A percentile compares a stretch with the other conserved stretches of the same genome.
Conservation (phyloP, 2,113 vertebrate genomes). For the Callithrix jacchus region DNA sequence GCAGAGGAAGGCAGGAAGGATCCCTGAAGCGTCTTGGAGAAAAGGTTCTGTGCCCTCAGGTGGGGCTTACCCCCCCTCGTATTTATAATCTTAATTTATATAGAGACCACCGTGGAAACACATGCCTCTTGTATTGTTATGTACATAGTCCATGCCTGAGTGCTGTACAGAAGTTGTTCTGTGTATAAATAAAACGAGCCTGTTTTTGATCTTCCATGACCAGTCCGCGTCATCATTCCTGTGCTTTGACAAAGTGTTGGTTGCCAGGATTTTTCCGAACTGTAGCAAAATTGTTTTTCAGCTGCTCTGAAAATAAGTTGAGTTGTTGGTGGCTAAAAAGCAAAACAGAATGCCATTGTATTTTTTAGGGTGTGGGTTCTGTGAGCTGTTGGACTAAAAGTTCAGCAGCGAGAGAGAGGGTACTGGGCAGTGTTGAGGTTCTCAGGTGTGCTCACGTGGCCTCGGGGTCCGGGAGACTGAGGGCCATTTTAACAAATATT, state of each 20-base stretch:
- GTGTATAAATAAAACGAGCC: slow-evolving; percentile 82
- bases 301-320: not conserved
- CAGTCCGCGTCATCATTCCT: not conserved
- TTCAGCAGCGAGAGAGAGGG: not conserved
- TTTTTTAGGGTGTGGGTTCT: not conserved
- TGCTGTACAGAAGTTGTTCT: slow-evolving; percentile 83
- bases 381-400: not conserved
- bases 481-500: not conserved
- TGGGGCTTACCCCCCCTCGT: slow-evolving; percentile 78
- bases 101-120: slow-evolving; percentile 74
- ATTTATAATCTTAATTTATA: slow-evolving; percentile 91
- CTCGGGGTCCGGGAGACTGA: not conserved
- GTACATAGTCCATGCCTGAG: slow-evolving; percentile 80
- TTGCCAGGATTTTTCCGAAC: not conserved
- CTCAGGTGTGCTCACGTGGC: rapidly evolving
- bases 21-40: slow-evolving; percentile 74
- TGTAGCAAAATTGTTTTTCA: not conserved
- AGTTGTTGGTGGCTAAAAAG: not conserved
- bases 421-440: rapidly evolving
- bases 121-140: slow-evolving; percentile 76
- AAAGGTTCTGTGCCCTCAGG: slow-evolving; percentile 83
- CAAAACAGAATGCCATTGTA: not conserved
- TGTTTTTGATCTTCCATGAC: slow-evolving; percentile 78
- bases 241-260: not conserved
- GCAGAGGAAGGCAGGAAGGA: slow-evolving; percentile 51